A percentile compares a stretch with the other conserved stretches of the same genome.
These are phyloP conservation scores for Lasioglossum marginatum DNA, from an alignment of 2,888 invertebrate species.

Conservation along the genomic window DNA sequence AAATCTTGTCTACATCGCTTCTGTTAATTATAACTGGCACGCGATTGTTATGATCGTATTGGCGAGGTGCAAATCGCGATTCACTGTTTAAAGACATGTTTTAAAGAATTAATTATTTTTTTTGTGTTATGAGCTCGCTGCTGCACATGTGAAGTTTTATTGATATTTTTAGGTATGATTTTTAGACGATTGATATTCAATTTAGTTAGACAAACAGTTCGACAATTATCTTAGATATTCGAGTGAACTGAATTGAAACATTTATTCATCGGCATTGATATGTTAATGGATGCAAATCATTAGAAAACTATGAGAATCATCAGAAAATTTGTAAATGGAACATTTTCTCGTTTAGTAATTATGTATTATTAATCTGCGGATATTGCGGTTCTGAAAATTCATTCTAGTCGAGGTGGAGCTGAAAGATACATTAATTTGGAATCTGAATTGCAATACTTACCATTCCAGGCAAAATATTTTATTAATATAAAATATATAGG, in stretches of 20 bases:
- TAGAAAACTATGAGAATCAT: neutral
- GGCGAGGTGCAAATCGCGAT: neutral
- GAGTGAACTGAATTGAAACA: neutral
- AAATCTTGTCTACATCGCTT: neutral
- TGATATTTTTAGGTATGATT: neutral
- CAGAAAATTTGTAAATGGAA: neutral
- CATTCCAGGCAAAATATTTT: neutral
- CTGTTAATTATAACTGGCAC: neutral
- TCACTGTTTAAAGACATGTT: neutral
- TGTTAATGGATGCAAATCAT: neutral
- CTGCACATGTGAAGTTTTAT: neutral
- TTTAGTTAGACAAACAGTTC: too few relatives aligned
- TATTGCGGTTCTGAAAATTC: neutral
- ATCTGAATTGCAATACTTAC: neutral
- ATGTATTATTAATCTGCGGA: neutral
- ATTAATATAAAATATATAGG: neutral
- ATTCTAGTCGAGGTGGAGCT: neutral
- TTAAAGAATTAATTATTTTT: neutral
- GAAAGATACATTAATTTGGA: neutral
- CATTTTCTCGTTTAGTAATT: neutral
- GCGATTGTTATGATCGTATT: neutral
- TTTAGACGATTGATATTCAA: neutral
- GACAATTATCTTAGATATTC: too few relatives aligned
- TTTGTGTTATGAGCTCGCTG: neutral
- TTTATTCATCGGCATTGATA: neutral